A percentile compares a stretch with the other conserved stretches of the same genome.
phyloP scores from a whole-genome alignment of 2,888 invertebrate species.

The Thymelicus lineola region DNA sequence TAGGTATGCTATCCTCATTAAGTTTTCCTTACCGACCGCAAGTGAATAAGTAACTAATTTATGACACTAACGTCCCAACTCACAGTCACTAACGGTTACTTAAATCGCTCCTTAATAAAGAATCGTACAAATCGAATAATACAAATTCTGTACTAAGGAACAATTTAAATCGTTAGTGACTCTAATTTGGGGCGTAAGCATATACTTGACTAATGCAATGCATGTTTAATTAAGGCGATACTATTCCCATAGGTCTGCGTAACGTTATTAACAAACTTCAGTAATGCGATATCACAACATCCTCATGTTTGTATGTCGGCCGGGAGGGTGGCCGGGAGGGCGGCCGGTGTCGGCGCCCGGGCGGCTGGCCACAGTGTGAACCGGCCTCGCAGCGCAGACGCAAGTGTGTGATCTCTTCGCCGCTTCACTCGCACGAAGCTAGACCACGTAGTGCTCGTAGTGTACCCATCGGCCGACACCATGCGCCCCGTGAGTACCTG shows the following conservation, averaged over 20 bases:
- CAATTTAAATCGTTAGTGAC: too few relatives aligned
- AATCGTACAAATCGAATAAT: too few relatives aligned
- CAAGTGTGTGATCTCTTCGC: slow-evolving; percentile 54
- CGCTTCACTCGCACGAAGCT: slow-evolving; percentile 23
- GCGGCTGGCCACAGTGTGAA: slow-evolving; percentile 50
- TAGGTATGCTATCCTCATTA: too few relatives aligned
- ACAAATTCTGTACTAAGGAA: too few relatives aligned
- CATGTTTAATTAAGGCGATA: background rate
- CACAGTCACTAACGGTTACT: too few relatives aligned
- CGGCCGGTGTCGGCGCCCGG: slow-evolving; percentile 43
- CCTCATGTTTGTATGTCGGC: slow-evolving; percentile 40
- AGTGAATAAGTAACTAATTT: too few relatives aligned
- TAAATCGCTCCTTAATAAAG: too few relatives aligned
- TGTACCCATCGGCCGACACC: slow-evolving; percentile 54
- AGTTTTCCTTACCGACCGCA: too few relatives aligned
- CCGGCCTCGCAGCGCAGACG: slow-evolving; percentile 54
- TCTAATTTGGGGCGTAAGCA: too few relatives aligned
- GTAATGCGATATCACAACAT: slow-evolving; percentile 47
- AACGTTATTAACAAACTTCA: slow-evolving; percentile 24
- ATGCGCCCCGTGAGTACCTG: slow-evolving; percentile 77
- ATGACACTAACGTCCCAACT: too few relatives aligned
- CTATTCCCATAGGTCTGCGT: slow-evolving; percentile 17
- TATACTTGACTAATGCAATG: background rate
- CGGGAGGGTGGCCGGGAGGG: slow-evolving; percentile 37
- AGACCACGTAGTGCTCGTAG: slow-evolving; percentile 46